phyloP scores from a whole-genome alignment of 2,113 vertebrate species.

The Trichechus manatus region DNA sequence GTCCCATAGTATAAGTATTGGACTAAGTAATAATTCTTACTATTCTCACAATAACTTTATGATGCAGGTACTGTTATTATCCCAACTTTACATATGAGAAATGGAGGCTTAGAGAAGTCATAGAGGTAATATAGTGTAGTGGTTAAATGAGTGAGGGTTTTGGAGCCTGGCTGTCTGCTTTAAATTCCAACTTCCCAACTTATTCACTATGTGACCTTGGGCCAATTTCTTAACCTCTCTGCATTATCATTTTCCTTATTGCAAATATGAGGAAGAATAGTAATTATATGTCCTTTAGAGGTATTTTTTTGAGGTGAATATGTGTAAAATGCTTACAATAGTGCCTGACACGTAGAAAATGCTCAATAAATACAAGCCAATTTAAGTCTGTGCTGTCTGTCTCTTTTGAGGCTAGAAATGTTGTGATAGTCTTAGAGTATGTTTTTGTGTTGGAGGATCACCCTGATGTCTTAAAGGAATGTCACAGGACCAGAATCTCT shows the following conservation, averaged over 20 bases:
- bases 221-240: not conserved
- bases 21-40: not conserved
- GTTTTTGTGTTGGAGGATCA: not conserved
- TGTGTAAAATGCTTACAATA: not conserved
- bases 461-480: slow-evolving; percentile 15
- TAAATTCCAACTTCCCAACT: not conserved
- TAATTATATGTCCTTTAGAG: not conserved
- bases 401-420: not conserved
- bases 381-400: not conserved
- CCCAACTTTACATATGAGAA: not conserved
- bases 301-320: not conserved
- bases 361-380: not conserved
- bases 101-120: not conserved
- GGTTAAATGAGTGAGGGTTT: not conserved
- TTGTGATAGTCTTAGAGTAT: not conserved
- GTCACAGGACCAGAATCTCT: not conserved
- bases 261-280: not conserved
- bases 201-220: not conserved
- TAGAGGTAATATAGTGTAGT: not conserved
- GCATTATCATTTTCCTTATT: not conserved
- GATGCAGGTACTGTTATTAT: not conserved
- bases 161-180: not conserved
- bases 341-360: not conserved
- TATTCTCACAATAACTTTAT: not conserved
- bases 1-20: not conserved